Conservation (phyloP, 2,888 invertebrate species). For the Acleris cristana region DNA sequence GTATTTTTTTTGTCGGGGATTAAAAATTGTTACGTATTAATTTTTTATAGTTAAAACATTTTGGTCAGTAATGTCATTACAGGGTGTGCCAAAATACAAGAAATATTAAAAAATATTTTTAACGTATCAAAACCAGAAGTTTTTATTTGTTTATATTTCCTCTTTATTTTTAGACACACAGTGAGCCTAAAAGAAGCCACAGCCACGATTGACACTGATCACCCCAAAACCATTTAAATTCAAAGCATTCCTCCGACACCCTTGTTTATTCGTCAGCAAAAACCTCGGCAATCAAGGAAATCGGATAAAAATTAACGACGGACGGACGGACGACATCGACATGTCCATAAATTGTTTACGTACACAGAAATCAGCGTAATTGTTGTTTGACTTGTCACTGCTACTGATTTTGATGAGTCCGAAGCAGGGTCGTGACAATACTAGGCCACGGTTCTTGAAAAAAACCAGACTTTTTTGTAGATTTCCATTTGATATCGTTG, state of each 20-base stretch:
- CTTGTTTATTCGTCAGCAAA: constrained; percentile 29
- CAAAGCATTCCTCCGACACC: constrained; percentile 28
- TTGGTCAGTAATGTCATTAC: no score
- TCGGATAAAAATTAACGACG: constrained; percentile 42
- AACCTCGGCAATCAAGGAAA: constrained; percentile 42
- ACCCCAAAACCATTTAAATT: constrained; percentile 23
- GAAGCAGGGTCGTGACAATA: not conserved
- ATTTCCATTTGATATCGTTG: no score
- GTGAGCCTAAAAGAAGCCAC: no score
- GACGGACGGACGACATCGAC: constrained; percentile 19
- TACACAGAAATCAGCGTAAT: constrained; percentile 34
- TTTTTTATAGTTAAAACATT: no score
- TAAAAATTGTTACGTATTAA: no score
- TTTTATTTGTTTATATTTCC: no score
- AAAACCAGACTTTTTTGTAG: not conserved
- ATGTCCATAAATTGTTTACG: constrained; percentile 35
- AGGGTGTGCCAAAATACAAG: no score
- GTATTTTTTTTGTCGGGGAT: no score
- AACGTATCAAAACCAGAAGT: no score
- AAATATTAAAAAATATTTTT: no score
- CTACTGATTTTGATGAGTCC: constrained; percentile 33
- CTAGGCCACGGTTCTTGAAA: not conserved
- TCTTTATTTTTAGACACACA: no score
- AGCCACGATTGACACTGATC: not conserved
- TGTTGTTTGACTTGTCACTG: constrained; percentile 32